Conservation (phyloP, 2,888 invertebrate species). For the Chrysotoxum bicinctum region DNA sequence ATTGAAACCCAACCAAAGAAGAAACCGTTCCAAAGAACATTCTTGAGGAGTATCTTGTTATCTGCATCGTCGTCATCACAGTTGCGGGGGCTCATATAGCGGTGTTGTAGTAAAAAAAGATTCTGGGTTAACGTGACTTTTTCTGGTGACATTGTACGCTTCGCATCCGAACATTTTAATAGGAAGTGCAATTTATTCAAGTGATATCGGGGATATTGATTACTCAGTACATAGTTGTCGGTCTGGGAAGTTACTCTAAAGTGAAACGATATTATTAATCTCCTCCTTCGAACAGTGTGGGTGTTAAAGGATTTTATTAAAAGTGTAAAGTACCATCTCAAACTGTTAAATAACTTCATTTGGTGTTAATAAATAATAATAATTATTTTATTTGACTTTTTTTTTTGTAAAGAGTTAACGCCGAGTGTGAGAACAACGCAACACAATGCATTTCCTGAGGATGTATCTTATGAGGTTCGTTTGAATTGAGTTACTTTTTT, state of each 20-base stretch:
- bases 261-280: constrained; percentile 26
- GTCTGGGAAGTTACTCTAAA: constrained; percentile 23
- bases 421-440: constrained; percentile 37
- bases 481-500: constrained; percentile 56
- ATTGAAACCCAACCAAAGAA: constrained; percentile 44
- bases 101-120: constrained; percentile 31
- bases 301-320: neutral
- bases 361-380: constrained; percentile 7
- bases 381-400: constrained; percentile 35
- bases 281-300: neutral
- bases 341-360: neutral
- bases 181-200: constrained; percentile 60
- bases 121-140: constrained; percentile 66
- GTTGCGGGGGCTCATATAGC: constrained; percentile 18
- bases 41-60: constrained; percentile 52
- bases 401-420: neutral
- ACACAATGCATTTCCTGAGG: constrained; percentile 65
- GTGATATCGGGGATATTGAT: constrained; percentile 52
- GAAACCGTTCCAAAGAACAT: constrained; percentile 54
- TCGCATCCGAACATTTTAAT: neutral
- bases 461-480: constrained; percentile 70
- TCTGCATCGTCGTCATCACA: constrained; percentile 25
- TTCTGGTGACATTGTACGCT: constrained; percentile 42
- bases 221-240: neutral
- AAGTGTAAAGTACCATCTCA: neutral